Evolutionary conservation across 2,113 vertebrate species (phyloP), one percentile per base, ranked within the genome.

Genomic region (Apodemus speciosus): DNA sequence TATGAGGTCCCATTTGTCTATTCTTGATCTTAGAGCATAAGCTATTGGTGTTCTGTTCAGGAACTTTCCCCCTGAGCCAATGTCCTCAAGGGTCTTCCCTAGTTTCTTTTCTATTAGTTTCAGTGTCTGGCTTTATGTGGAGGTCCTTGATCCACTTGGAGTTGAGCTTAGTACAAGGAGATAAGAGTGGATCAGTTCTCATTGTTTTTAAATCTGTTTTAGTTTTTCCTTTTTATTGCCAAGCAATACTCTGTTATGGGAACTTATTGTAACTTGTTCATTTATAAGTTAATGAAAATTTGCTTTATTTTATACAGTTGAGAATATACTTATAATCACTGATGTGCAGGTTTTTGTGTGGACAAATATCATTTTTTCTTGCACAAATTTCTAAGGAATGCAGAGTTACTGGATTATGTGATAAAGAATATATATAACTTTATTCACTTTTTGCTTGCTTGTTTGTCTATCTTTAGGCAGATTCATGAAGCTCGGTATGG

Each of bases 241-340:
- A 32, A 72, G 43, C 90, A 85, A 8, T 90, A 14, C 56, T 60
- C 38, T 38, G 23, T 73, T 73, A 43, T 25, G 49, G 38, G 56
- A 35, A 46, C 66, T 30, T 71, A 58, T 11, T 43, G 27, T 79
- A 32, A 9, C 38, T 68, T 38, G n/a, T 56, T 43, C 49, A 81
- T 71, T 81, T 90, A 46, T 30, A 89, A 13, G 32, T 85, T 80
- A 20, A 69, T 89, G 79, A 40, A 71, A 58, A 86, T 86, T 66
- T 93, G 53, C 64, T 90, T 94, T 85, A 3, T 72, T 86, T 90
- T 86, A 9, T 43, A 3, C 43, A 79, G 9, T 79, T 51, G 77
- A n/a, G 27, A 60, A 51, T 77, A 77, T 49, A 58, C 30, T 13
- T 68, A 1, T 68, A 56, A 66, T 46, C 46, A 60, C 38, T 90